These are phyloP conservation scores for Spongilla lacustris DNA, from an alignment of 37 sponge, comb jelly and placozoan genomes.

Conservation along the genomic window DNA sequence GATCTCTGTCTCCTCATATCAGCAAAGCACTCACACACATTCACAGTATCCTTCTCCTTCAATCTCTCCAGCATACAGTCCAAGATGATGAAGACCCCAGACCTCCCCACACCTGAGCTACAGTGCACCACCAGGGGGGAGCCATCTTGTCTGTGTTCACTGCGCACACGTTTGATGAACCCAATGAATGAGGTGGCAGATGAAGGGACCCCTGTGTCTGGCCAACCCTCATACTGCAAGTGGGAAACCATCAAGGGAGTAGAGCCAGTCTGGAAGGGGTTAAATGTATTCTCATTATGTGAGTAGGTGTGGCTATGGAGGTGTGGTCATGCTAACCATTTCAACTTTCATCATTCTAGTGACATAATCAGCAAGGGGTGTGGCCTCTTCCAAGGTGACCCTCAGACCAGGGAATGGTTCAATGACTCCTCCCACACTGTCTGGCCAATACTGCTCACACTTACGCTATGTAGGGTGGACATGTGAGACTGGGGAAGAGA, in stretches of 20 bases:
- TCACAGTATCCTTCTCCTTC: slow-evolving; percentile 25
- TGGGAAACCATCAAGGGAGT: slow-evolving; percentile 39
- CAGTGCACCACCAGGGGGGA: slow-evolving; percentile 67
- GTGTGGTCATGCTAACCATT: slow-evolving; percentile 10
- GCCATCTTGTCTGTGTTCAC: slow-evolving; percentile 18
- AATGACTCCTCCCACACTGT: slow-evolving; percentile 42
- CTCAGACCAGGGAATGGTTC: slow-evolving; percentile 10
- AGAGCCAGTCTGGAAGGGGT: slow-evolving; percentile 10
- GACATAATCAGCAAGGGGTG: slow-evolving; percentile 56
- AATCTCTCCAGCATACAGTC: slow-evolving; percentile 58
- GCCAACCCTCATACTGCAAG: slow-evolving; percentile 70
- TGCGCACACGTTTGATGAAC: slow-evolving; percentile 54
- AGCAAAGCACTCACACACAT: slow-evolving; percentile 37
- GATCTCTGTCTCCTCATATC: slow-evolving; percentile 62
- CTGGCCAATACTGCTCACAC: slow-evolving; percentile 83
- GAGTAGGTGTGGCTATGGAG: neutral
- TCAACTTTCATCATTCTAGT: slow-evolving; percentile 29
- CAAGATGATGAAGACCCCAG: slow-evolving; percentile 64
- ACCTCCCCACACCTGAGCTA: slow-evolving; percentile 73
- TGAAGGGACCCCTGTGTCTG: slow-evolving; percentile 75
- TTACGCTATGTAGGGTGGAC: slow-evolving; percentile 38
- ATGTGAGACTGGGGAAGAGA: neutral
- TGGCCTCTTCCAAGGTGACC: slow-evolving; percentile 22
- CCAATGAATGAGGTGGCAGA: slow-evolving; percentile 65
- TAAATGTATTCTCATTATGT: neutral